These are phyloP conservation scores for Rosalia funebris DNA, from an alignment of 2,888 invertebrate genomes.

Conservation along the genomic window DNA sequence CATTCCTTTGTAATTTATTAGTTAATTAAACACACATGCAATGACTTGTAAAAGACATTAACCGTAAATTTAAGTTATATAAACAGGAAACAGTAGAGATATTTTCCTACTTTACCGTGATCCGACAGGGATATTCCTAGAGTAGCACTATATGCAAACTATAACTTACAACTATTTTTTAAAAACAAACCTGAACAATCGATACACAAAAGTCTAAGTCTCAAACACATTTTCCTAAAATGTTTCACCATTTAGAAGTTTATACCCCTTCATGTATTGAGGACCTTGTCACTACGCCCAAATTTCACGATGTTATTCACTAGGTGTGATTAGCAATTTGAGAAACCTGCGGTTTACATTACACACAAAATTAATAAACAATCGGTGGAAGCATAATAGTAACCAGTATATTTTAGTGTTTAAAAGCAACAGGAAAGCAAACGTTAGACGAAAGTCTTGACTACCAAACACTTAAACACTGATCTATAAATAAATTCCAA, in stretches of 20 bases:
- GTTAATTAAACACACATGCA: too few relatives aligned
- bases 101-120: constrained; percentile 19
- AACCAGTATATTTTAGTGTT: constrained; percentile 10
- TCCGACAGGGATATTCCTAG: constrained; percentile 4
- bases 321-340: constrained; percentile 2
- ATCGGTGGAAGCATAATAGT: constrained; percentile 8
- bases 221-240: constrained; percentile 63
- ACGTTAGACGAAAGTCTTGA: constrained; percentile 32
- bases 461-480: constrained; percentile 47
- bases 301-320: constrained; percentile 9
- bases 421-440: constrained; percentile 27
- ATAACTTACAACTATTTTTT: background rate
- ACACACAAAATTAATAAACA: constrained; percentile 17
- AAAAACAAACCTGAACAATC: constrained; percentile 67
- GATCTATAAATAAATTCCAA: constrained; percentile 62
- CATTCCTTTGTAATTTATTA: too few relatives aligned
- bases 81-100: constrained; percentile 31
- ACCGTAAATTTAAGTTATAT: constrained; percentile 28
- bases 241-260: constrained; percentile 53
- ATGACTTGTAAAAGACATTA: too few relatives aligned
- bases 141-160: background rate
- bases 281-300: background rate
- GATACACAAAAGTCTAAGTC: constrained; percentile 67
- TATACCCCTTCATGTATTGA: background rate
- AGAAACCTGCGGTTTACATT: constrained; percentile 19